phyloP scores from a whole-genome alignment of 1,140 invertebrate genomes.

The Marisa cornuarietis region DNA sequence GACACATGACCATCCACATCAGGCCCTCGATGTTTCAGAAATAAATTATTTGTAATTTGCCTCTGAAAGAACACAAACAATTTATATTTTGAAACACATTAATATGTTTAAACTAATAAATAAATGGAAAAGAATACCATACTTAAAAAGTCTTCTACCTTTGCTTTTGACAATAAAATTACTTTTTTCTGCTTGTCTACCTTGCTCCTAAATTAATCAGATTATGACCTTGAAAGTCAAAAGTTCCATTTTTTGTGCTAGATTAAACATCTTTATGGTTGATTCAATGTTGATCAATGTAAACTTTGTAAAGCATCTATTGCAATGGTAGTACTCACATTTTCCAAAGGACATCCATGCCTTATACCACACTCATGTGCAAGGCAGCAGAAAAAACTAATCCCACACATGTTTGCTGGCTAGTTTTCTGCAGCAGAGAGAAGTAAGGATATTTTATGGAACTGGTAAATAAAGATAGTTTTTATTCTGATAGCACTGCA shows the following conservation, averaged over 20 bases:
- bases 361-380: not conserved
- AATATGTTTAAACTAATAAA: not conserved
- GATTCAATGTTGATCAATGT: not conserved
- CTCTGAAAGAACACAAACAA: slow-evolving; percentile 26
- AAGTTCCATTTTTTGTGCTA: not conserved
- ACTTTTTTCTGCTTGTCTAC: too few relatives aligned
- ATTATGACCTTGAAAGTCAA: not conserved
- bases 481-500: too few relatives aligned
- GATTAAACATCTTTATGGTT: too few relatives aligned
- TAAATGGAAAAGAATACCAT: not conserved
- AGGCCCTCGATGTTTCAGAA: slow-evolving; percentile 43
- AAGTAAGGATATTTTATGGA: too few relatives aligned
- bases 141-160: not conserved
- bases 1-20: slow-evolving; percentile 24
- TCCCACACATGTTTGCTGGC: slow-evolving; percentile 25
- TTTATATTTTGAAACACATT: not conserved
- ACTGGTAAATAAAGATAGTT: too few relatives aligned
- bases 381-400: slow-evolving; percentile 21
- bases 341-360: not conserved
- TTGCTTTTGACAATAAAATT: too few relatives aligned
- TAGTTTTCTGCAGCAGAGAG: too few relatives aligned
- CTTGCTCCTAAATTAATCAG: too few relatives aligned
- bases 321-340: not conserved
- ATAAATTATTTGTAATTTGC: slow-evolving; percentile 23
- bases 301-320: not conserved